Conservation (phyloP, 2,888 invertebrate genomes). For the Nomada hirtipes region DNA sequence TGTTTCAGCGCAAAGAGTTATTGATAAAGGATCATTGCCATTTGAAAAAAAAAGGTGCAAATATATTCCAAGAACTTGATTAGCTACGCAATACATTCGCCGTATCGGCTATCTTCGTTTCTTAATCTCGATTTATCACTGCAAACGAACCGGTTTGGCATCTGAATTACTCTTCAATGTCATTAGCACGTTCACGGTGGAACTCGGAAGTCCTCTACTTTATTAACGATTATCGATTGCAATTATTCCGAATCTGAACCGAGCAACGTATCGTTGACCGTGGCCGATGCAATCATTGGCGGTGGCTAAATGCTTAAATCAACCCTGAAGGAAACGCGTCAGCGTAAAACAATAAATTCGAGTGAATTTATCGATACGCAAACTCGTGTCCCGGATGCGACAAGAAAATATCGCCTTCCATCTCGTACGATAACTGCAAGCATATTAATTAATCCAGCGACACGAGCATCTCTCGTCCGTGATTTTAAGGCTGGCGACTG, state of each 20-base stretch:
- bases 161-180: neutral
- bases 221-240: too few species aligned
- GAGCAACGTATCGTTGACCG: too few species aligned
- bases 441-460: slow-evolving; percentile 39
- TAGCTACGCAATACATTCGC: neutral
- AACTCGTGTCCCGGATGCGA: slow-evolving; percentile 27
- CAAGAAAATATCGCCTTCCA: slow-evolving; percentile 13
- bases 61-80: too few species aligned
- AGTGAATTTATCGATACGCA: slow-evolving; percentile 6
- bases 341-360: neutral
- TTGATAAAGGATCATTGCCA: too few species aligned
- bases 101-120: slow-evolving; percentile 30
- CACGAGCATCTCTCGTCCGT: slow-evolving; percentile 2
- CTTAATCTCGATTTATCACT: slow-evolving; percentile 11
- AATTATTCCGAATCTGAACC: too few species aligned
- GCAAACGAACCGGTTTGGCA: neutral
- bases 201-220: too few species aligned
- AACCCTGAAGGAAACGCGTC: neutral
- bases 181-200: too few species aligned
- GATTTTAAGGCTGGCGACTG: slow-evolving; percentile 4
- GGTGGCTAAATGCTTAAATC: too few species aligned
- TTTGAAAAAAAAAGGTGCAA: too few species aligned
- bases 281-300: too few species aligned
- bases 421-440: slow-evolving; percentile 4
- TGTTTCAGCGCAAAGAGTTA: too few species aligned